A percentile compares a stretch with the other conserved stretches of the same genome.
phyloP scores from a whole-genome alignment of 2,113 vertebrate genomes.

The Phaethornis superciliosus region DNA sequence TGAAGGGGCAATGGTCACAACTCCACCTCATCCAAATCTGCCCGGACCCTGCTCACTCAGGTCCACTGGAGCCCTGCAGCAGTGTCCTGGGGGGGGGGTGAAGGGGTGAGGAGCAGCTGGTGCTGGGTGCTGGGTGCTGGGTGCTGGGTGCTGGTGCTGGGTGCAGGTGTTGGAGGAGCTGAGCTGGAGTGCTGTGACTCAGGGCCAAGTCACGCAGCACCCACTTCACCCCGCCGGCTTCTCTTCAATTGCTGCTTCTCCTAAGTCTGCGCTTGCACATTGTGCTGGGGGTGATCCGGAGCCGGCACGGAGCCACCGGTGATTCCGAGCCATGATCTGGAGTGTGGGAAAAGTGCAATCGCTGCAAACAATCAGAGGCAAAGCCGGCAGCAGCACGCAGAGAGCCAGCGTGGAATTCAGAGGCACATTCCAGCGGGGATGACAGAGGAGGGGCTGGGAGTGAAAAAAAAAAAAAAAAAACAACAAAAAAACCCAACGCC shows the following conservation, averaged over 20 bases:
- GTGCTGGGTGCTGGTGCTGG: neutral
- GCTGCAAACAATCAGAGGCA: constrained; percentile 50
- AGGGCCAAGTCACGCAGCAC: constrained; percentile 14
- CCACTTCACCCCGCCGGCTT: neutral
- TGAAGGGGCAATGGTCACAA: neutral
- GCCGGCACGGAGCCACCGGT: constrained; percentile 50
- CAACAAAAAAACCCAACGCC: too few species aligned
- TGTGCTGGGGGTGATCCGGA: neutral
- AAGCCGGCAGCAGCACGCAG: constrained; percentile 66
- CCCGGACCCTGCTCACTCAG: neutral
- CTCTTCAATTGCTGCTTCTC: neutral
- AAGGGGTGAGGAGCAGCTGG: neutral
- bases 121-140: neutral
- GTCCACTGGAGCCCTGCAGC: fast-evolving
- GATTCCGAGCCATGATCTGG: constrained; percentile 16
- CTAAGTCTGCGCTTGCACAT: neutral
- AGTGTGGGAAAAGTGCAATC: constrained; percentile 71
- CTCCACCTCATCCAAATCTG: neutral
- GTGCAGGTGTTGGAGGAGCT: neutral
- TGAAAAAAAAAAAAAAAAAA: neutral
- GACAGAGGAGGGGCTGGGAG: constrained; percentile 51
- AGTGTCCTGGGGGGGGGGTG: fast-evolving
- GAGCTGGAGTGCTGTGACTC: neutral
- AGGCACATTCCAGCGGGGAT: constrained; percentile 47
- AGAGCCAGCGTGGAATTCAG: constrained; percentile 44